Evolutionary conservation across 2,113 vertebrate species (phyloP), one percentile per base, ranked within the genome.

Genomic region (Perccottus glenii): DNA sequence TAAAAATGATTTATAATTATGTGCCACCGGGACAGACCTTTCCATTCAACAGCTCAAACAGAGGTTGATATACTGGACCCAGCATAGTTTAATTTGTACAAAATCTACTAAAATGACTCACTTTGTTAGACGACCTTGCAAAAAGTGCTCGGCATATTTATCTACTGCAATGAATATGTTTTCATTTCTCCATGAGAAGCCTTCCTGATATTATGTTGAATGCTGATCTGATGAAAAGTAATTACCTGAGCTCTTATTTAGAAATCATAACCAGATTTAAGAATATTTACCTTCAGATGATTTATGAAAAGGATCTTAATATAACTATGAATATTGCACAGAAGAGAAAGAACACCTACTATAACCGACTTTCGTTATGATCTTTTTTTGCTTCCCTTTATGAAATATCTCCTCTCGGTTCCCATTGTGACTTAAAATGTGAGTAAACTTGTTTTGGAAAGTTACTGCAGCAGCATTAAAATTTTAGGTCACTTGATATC

Each of bases 401-500:
- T 27, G 19, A 27, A 27, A 27, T 27, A 27, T 27, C 19, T 27
- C 19, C 19, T 27, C 19, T 27, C 19, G 19, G 19, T 27, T 27
- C 19, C 19, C 19, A 27, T 27, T 27, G 19, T 27, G 19, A 69
- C 67, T 67, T 60, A 42, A 71, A 72, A 68, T 63, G 72, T 68
- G 40, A 67, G 46, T 77, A 60, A 70, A 44, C 67, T 71, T 64
- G 62, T 85, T 81, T 77, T 88, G 55, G 76, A 49, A 48, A 65
- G 19, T 56, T 32, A 64, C 46, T 61, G 57, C 10, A 69, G 50
- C 33, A 7, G 2, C 65, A 77, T 78, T 82, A 84, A 64, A 60
- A 73, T 75, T 67, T 60, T 46, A 79, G 64, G 55, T 43, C 57
- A 69, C 43, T 70, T 76, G 72, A 15, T 58, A 35, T 67, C 51